Conservation (phyloP, 2,113 vertebrate species). For the Bagarius yarrelli region DNA sequence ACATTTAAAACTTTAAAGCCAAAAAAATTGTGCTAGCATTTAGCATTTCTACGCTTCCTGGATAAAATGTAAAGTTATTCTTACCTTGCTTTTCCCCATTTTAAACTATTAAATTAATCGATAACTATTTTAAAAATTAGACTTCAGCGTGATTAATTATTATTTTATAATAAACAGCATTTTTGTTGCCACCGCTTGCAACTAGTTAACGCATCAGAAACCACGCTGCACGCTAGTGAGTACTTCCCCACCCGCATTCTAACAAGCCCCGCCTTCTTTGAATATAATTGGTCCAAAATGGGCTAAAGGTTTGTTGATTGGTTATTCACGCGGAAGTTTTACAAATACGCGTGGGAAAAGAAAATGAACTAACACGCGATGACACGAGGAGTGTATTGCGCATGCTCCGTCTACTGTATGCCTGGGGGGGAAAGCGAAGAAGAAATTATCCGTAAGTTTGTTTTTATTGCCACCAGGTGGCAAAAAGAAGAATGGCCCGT, state of each 20-base stretch:
- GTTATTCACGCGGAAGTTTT: neutral
- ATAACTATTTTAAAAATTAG: neutral
- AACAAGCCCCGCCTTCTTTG: neutral
- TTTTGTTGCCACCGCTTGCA: neutral
- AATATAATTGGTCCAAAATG: neutral
- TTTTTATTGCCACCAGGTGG: neutral
- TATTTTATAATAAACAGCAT: neutral
- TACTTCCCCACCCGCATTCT: neutral
- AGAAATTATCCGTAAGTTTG: neutral
- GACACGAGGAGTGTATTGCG: neutral
- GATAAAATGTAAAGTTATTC: neutral
- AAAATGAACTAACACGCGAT: neutral
- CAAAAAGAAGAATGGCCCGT: neutral
- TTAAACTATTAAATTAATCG: neutral
- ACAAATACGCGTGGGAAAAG: neutral
- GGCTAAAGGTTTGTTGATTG: neutral
- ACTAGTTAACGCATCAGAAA: neutral
- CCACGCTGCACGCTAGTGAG: neutral
- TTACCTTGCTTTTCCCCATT: conserved; percentile 58
- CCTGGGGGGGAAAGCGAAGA: neutral
- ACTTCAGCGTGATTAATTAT: neutral
- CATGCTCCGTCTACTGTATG: neutral
- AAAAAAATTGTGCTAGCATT: neutral
- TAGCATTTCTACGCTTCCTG: neutral
- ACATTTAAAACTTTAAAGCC: neutral